Evolutionary conservation across 2,113 vertebrate genomes (phyloP), one percentile per base, ranked within the genome.

Genomic region (Pseudonaja textilis): DNA sequence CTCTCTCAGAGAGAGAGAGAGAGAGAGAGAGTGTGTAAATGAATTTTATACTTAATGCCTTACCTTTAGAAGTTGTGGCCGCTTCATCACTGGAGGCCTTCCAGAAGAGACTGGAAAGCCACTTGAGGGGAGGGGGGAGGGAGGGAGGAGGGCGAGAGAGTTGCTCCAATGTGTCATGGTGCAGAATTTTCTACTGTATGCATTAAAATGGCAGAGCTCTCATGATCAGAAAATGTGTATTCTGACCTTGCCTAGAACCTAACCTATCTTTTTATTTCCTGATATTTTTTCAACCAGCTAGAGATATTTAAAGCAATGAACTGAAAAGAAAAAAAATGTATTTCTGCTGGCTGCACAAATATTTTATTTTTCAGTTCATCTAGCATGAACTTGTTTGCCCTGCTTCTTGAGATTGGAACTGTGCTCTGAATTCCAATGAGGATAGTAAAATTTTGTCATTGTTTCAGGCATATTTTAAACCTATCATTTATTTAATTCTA

Each of bases 331-430:
- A 25, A 59, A 5, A 3, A 95, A 96, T 88, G 91, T 85, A n/a
- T 96, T 96, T 93, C 95, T 94, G 94, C 1, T 90, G 95, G 87
- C 92, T 96, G 96, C 96, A 96, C 96, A 96, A 96, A 96, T 93
- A 91, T 93, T 95, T 95, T 90, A 89, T 96, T 96, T 96, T 96
- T 97, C 96, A 95, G 95, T 91, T 94, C 45, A 90, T 96, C 96
- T 96, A 96, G 95, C 96, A 94, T 94, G 95, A 96, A 93, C 95
- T 95, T 95, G 93, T 94, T 96, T 96, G 95, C 95, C 90, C 94
- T 93, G 39, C 59, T 96, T 95, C 92, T 93, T 6, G 59, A 81
- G 50, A 1, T 39, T 16, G 42, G 42, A 94, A 92, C 87, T 94
- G 91, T 85, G 29, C 95, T 93, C 91, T 85, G 94, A 95, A 92